These are phyloP conservation scores for Chrysemys picta DNA, from an alignment of 2,113 vertebrate genomes.

Conservation along the genomic window DNA sequence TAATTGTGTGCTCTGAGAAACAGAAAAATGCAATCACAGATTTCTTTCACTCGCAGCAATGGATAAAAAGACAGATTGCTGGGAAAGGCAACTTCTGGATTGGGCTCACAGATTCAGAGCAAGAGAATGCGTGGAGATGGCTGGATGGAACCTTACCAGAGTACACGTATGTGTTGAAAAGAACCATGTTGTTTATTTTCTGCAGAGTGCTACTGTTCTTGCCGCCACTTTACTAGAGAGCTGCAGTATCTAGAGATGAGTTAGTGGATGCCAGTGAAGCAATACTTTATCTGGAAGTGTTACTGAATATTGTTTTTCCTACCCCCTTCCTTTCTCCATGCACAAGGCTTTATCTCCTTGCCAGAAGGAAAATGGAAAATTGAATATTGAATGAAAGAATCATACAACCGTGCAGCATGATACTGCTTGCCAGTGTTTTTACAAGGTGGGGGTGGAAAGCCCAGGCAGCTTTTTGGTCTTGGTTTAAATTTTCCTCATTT, in stretches of 20 bases:
- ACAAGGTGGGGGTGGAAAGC: slow-evolving; percentile 31
- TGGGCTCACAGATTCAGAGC: slow-evolving; percentile 88
- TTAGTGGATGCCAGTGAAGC: slow-evolving; percentile 21
- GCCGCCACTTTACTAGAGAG: background rate
- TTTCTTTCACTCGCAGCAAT: slow-evolving; percentile 83
- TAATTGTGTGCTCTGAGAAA: background rate
- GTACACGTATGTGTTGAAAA: slow-evolving; percentile 86
- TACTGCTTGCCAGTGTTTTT: slow-evolving; percentile 14
- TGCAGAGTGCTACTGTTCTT: slow-evolving; percentile 3
- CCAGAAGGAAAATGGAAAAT: slow-evolving; percentile 48
- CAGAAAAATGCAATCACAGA: background rate
- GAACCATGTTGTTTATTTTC: background rate
- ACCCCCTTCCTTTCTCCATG: background rate
- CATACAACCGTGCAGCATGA: background rate
- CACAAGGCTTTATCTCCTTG: slow-evolving; percentile 35
- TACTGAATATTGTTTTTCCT: background rate
- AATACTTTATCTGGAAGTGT: background rate
- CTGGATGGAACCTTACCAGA: slow-evolving; percentile 86
- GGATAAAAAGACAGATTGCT: slow-evolving; percentile 86
- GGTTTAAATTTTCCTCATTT: slow-evolving; percentile 23
- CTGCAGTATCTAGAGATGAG: background rate
- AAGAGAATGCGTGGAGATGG: slow-evolving; percentile 92
- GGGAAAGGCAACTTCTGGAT: slow-evolving; percentile 93
- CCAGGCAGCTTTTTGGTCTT: background rate
- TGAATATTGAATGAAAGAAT: slow-evolving; percentile 44